Evolutionary conservation across 1,140 invertebrate species (phyloP).

Genomic region (Solenopsis invicta): DNA sequence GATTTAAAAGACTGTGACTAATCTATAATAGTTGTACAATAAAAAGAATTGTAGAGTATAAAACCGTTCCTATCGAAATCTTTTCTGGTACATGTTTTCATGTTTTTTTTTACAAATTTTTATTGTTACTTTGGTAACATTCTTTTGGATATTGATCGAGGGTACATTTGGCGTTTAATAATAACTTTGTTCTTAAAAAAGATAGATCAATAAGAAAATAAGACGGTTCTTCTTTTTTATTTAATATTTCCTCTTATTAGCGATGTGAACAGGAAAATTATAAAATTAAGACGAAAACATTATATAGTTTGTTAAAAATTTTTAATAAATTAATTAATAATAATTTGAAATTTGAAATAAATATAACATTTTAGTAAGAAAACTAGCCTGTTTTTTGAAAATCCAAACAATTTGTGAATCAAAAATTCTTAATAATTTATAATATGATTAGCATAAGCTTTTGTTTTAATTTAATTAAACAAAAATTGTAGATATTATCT

Average conservation of each 20-base stretch:
- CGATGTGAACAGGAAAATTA: not conserved
- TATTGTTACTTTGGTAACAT: not conserved
- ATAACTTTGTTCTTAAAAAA: constrained; percentile 10
- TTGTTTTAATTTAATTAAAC: not conserved
- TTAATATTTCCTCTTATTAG: not conserved
- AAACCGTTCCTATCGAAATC: not conserved
- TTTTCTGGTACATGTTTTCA: not conserved
- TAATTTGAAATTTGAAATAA: not conserved
- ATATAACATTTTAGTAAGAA: not conserved
- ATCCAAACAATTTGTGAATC: not conserved
- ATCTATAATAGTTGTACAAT: not conserved
- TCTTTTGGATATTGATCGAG: not conserved
- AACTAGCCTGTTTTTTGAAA: not conserved
- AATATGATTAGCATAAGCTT: not conserved
- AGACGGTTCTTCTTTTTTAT: not conserved
- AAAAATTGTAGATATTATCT: not conserved
- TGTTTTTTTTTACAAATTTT: not conserved
- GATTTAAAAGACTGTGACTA: not conserved
- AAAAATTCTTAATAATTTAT: not conserved
- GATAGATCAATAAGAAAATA: not conserved
- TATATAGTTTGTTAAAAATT: not conserved
- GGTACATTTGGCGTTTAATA: not conserved
- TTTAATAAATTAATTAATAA: not conserved
- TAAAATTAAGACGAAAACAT: not conserved
- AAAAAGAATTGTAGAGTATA: not conserved